Evolutionary conservation across 2,113 vertebrate species (phyloP), one percentile per base, ranked within the genome.

Genomic region (Thalassarche chlororhynchos): DNA sequence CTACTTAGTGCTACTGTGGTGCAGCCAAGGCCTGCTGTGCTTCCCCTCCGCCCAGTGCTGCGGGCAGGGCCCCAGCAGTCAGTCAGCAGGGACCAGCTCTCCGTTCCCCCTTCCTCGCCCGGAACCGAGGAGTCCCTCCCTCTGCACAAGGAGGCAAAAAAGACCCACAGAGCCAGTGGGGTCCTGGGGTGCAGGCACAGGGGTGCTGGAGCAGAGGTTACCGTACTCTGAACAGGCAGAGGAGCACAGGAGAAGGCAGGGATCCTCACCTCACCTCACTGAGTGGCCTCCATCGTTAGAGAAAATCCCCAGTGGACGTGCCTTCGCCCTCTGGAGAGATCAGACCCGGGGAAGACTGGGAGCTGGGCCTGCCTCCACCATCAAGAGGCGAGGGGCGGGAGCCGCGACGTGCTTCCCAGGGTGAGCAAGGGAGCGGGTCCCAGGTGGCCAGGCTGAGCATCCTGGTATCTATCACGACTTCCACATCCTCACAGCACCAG

Each of bases 281-380:
- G 6, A 13, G 10, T 0, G 5, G 44, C 60, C 81, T 47, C 25
- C 51, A 10, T 32, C 1, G 0, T 0, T 5, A 20, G 26, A 57
- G 19, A 19, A 72, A 34, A 61, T 7, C 25, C 58, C 46, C 21
- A 49, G 62, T 1, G 46, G 71, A 14, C 5, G 1, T 0, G 7
- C 25, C 9, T 26, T 9, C 5, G 8, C 46, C 24, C 46, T 5
- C 65, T 2, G 3, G 9, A 47, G 49, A 20, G 65, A 26, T 25
- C n/a, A 7, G 44, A 21, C 0, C 14, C 0, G 2, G 29, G 28
- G 40, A 32, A 42, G 12, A 7, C 14, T 6, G 31, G 40, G 78
- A 54, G 34, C 64, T 21, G 16, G 21, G 11, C 42, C 64, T 57
- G 51, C 28, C 31, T 20, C 38, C 34, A 31, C 9, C 7, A 15